Percentiles rank a stretch among this genome's conserved stretches.
phyloP scores from a whole-genome alignment of 2,797 vertebrate species.

The Ficedula albicollis region DNA sequence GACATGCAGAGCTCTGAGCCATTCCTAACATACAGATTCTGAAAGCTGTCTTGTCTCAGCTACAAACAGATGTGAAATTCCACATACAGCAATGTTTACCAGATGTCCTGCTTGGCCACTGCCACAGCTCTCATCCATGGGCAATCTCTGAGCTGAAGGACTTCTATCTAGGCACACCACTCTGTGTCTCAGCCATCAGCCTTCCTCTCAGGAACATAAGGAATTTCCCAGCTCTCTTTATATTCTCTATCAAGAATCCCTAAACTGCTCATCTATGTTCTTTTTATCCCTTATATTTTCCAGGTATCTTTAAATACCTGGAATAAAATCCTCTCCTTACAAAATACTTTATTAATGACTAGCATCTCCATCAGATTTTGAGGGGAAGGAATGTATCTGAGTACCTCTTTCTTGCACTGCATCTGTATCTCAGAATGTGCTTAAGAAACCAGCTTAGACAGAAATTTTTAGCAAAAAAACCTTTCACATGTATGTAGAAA shows the following conservation, averaged over 20 bases:
- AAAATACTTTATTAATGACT: background rate
- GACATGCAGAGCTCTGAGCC: fast-evolving
- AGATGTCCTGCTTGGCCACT: background rate
- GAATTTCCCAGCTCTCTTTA: background rate
- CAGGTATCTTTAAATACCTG: background rate
- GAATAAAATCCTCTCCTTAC: background rate
- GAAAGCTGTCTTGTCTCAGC: background rate
- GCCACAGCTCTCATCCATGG: background rate
- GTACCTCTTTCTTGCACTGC: background rate
- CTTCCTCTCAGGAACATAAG: background rate
- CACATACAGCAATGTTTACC: background rate
- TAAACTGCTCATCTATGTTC: background rate
- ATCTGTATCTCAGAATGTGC: background rate
- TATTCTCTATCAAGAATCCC: background rate
- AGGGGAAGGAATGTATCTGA: background rate
- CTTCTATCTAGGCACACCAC: background rate
- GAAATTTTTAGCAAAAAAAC: background rate
- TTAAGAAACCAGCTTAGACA: background rate
- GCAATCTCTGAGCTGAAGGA: fast-evolving
- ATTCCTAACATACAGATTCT: background rate
- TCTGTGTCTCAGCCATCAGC: background rate
- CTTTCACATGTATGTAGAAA: background rate
- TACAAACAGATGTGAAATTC: background rate
- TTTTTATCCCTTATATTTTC: background rate
- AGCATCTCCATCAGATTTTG: background rate